A percentile compares a stretch with the other conserved stretches of the same genome.
Evolutionary conservation across 2,888 invertebrate genomes (phyloP).

Genomic region (Taenaris catops): DNA sequence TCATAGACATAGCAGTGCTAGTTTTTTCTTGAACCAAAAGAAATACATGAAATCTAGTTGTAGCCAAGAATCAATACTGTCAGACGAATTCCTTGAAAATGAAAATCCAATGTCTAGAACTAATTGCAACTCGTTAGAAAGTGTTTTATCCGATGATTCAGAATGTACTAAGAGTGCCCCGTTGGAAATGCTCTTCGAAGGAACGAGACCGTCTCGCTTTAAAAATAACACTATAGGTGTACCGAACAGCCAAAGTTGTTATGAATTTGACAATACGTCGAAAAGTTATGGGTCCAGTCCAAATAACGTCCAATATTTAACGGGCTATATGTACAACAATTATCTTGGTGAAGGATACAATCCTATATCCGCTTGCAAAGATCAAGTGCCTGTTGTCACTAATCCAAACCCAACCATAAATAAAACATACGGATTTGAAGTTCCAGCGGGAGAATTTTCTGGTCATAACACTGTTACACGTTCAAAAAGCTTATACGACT

Average conservation of each 20-base stretch:
- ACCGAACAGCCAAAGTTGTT: slow-evolving; percentile 70
- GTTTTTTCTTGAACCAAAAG: slow-evolving; percentile 88
- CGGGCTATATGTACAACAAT: slow-evolving; percentile 78
- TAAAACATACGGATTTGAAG: slow-evolving; percentile 62
- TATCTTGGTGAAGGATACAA: slow-evolving; percentile 43
- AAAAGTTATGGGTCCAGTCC: slow-evolving; percentile 84
- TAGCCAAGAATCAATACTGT: slow-evolving; percentile 89
- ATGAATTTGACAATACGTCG: slow-evolving; percentile 75
- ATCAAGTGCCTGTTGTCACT: slow-evolving; percentile 32
- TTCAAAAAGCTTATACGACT: slow-evolving; percentile 68
- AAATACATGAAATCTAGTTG: slow-evolving; percentile 81
- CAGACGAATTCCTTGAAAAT: slow-evolving; percentile 81
- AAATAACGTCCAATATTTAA: slow-evolving; percentile 75
- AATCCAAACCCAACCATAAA: slow-evolving; percentile 42
- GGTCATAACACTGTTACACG: slow-evolving; percentile 69
- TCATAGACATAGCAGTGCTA: slow-evolving; percentile 86
- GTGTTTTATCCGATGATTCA: slow-evolving; percentile 89
- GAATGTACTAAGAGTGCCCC: slow-evolving; percentile 89
- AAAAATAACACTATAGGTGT: slow-evolving; percentile 43
- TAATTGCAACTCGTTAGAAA: slow-evolving; percentile 89
- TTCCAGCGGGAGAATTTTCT: slow-evolving; percentile 44
- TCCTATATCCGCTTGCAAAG: slow-evolving; percentile 40
- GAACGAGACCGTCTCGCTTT: slow-evolving; percentile 64
- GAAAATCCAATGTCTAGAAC: slow-evolving; percentile 82
- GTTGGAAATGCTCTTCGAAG: slow-evolving; percentile 84